Evolutionary conservation across 2,113 vertebrate genomes (phyloP).

Genomic region (Ptilonorhynchus violaceus): DNA sequence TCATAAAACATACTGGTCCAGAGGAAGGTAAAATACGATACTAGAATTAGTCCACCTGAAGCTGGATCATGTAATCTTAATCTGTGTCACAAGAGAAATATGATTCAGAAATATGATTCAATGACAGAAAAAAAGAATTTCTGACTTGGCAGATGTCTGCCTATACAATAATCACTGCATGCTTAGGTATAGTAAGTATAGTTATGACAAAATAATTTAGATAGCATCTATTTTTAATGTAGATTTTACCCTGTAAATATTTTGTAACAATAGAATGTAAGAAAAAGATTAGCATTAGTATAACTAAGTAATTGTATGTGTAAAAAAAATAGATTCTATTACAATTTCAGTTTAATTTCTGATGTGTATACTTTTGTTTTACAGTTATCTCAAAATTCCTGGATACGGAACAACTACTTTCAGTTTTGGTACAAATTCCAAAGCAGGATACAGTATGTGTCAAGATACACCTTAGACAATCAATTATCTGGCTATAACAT

Average conservation of each 20-base stretch:
- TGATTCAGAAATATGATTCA: not conserved
- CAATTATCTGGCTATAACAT: not conserved
- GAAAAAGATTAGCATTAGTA: not conserved
- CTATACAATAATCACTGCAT: not conserved
- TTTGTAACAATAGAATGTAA: not conserved
- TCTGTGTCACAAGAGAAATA: not conserved
- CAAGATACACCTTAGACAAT: not conserved
- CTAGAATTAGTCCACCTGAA: not conserved
- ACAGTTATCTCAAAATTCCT: conserved; percentile 91
- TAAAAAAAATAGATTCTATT: not conserved
- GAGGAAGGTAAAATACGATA: not conserved
- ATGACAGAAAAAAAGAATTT: not conserved
- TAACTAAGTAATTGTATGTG: not conserved
- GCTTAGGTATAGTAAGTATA: not conserved
- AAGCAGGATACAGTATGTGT: conserved; percentile 92
- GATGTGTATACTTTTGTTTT: conserved; percentile 42
- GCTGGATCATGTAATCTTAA: not conserved
- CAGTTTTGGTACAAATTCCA: conserved; percentile 92
- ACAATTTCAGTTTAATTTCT: not conserved
- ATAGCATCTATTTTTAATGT: not conserved
- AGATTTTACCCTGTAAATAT: not conserved
- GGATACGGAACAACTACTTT: conserved; percentile 94
- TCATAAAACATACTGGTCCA: not conserved
- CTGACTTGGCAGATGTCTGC: not conserved
- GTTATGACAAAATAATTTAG: not conserved